Conservation (phyloP, 2,888 invertebrate species). For the Agrochola lychnidis region DNA sequence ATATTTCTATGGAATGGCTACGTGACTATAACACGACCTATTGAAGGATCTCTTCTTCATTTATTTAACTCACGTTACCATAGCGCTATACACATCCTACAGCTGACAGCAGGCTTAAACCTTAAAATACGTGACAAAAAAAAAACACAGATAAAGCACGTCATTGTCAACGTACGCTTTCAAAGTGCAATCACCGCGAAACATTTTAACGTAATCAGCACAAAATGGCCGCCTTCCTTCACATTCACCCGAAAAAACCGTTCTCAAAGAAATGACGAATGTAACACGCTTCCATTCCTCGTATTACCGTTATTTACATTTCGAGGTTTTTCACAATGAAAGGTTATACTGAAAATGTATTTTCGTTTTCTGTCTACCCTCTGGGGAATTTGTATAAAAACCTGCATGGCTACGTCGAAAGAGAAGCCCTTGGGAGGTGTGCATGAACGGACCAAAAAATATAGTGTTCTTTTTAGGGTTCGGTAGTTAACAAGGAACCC, state of each 20-base stretch:
- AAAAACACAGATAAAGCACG: slow-evolving; percentile 2
- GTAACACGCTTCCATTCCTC: slow-evolving; percentile 33
- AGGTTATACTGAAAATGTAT: slow-evolving; percentile 46
- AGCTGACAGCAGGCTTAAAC: no score
- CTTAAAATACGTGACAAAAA: neutral
- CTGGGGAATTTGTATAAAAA: slow-evolving; percentile 30
- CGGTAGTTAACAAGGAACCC: no score
- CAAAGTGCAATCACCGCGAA: slow-evolving; percentile 36
- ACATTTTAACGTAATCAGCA: slow-evolving; percentile 57
- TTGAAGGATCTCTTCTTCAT: neutral
- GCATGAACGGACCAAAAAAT: slow-evolving; percentile 17
- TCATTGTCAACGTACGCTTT: slow-evolving; percentile 11
- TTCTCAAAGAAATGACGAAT: slow-evolving; percentile 43
- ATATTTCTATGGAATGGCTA: no score
- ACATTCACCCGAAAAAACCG: slow-evolving; percentile 25
- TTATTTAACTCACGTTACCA: neutral
- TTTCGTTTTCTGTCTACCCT: slow-evolving; percentile 31
- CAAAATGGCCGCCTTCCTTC: slow-evolving; percentile 37
- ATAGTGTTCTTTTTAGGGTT: slow-evolving; percentile 3
- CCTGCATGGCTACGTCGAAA: slow-evolving; percentile 33
- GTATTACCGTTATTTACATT: slow-evolving; percentile 56
- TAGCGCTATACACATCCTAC: no score
- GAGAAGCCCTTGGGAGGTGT: slow-evolving; percentile 21
- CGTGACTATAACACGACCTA: no score
- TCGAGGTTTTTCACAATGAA: slow-evolving; percentile 55